Evolutionary conservation across 2,113 vertebrate genomes (phyloP).

Genomic region (Otus sunia): DNA sequence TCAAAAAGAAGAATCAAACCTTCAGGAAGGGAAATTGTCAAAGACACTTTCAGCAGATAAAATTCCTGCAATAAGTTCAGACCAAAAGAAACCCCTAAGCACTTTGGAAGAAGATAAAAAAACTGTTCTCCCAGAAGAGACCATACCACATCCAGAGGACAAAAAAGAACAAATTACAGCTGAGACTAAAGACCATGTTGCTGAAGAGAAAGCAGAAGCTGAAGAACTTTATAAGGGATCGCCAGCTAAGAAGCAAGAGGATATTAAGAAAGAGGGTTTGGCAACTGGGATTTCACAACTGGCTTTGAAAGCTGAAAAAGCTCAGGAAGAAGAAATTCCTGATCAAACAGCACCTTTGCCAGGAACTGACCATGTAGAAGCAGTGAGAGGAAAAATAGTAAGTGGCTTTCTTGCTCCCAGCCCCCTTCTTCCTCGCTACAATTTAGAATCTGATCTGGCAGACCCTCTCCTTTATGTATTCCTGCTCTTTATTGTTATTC

Average conservation of each 20-base stretch:
- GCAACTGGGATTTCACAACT: background rate
- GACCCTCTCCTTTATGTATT: background rate
- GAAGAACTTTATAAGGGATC: background rate
- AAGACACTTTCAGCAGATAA: conserved; percentile 51
- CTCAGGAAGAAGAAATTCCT: background rate
- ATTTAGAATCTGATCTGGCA: background rate
- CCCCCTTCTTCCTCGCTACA: background rate
- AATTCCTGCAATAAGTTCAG: background rate
- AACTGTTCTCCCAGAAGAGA: background rate
- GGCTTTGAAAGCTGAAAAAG: background rate
- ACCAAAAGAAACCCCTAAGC: conserved; percentile 28
- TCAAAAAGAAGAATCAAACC: conserved; percentile 35
- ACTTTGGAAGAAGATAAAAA: conserved; percentile 32
- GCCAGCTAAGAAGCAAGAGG: background rate
- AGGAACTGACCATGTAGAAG: conserved; percentile 41
- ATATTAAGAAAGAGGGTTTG: background rate
- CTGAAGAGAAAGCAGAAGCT: conserved; percentile 16
- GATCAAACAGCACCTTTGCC: background rate
- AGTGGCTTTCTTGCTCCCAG: conserved; percentile 39
- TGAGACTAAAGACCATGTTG: background rate
- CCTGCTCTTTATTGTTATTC: background rate
- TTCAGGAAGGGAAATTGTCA: conserved; percentile 26
- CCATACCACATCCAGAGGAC: conserved; percentile 9
- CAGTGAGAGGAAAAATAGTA: conserved; percentile 74
- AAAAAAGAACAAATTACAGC: conserved; percentile 20